Evolutionary conservation across 2,797 vertebrate genomes (phyloP).

Genomic region (Bovichtus diacanthus): DNA sequence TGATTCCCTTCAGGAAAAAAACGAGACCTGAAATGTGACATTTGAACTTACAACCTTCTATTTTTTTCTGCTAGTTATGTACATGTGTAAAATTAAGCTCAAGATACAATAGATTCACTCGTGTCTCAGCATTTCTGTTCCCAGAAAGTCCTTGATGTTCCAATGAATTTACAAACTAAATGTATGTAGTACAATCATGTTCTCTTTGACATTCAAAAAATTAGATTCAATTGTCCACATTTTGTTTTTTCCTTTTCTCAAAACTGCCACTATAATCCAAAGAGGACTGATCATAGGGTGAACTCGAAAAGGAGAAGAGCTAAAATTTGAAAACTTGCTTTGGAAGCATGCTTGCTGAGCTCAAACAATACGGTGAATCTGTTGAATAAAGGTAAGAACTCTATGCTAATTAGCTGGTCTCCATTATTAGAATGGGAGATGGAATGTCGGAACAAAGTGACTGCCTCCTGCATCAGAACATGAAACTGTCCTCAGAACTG

Average conservation of each 20-base stretch:
- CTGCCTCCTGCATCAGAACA: slow-evolving; percentile 85
- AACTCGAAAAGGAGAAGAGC: slow-evolving; percentile 62
- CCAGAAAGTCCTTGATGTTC: slow-evolving; percentile 23
- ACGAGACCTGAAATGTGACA: slow-evolving; percentile 37
- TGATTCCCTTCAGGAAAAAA: slow-evolving; percentile 52
- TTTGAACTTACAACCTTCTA: slow-evolving; percentile 41
- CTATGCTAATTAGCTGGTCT: slow-evolving; percentile 86
- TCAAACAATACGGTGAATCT: slow-evolving; percentile 77
- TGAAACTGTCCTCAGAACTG: slow-evolving; percentile 88
- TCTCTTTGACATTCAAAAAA: slow-evolving; percentile 50
- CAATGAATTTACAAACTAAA: slow-evolving; percentile 45
- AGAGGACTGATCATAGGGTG: slow-evolving; percentile 65
- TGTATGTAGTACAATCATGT: slow-evolving; percentile 23
- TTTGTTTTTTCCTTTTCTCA: slow-evolving; percentile 24
- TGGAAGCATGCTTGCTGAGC: slow-evolving; percentile 76
- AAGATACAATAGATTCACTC: slow-evolving; percentile 14
- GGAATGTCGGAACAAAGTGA: slow-evolving; percentile 85
- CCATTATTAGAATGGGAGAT: slow-evolving; percentile 87
- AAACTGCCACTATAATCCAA: slow-evolving; percentile 66
- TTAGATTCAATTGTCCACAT: slow-evolving; percentile 33
- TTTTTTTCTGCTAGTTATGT: slow-evolving; percentile 22
- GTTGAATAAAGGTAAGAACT: slow-evolving; percentile 83
- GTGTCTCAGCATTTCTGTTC: slow-evolving; percentile 14
- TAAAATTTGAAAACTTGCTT: slow-evolving; percentile 72
- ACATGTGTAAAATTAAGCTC: slow-evolving; percentile 38